A percentile compares a stretch with the other conserved stretches of the same genome.
These are phyloP conservation scores for Diabrotica balteata DNA, from an alignment of 2,888 invertebrate genomes.

Conservation along the genomic window DNA sequence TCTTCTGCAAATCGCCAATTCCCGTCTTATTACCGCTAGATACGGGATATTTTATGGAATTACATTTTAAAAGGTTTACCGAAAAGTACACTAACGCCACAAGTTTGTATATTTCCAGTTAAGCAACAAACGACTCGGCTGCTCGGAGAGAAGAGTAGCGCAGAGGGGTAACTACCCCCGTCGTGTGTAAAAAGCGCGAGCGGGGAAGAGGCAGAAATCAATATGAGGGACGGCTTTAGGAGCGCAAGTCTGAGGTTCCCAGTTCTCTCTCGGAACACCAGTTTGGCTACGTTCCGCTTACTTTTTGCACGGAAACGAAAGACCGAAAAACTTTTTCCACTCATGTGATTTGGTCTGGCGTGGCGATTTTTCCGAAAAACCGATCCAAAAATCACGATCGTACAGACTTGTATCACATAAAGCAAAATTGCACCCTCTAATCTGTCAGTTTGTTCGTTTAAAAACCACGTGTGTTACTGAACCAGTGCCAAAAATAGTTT, in stretches of 20 bases:
- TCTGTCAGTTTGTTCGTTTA: neutral
- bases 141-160: slow-evolving; percentile 3
- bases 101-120: slow-evolving; percentile 33
- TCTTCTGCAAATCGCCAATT: no score
- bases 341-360: slow-evolving; percentile 11
- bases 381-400: neutral
- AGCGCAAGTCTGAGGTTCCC: slow-evolving; percentile 63
- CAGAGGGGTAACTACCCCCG: slow-evolving; percentile 32
- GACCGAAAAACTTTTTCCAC: slow-evolving; percentile 6
- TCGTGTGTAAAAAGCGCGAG: slow-evolving; percentile 47
- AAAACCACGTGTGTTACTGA: slow-evolving; percentile 11
- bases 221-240: slow-evolving; percentile 59
- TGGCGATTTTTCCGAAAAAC: slow-evolving; percentile 13
- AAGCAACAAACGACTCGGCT: slow-evolving; percentile 46
- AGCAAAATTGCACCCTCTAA: neutral
- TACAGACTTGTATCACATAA: neutral
- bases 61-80: neutral
- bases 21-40: no score
- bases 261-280: slow-evolving; percentile 60
- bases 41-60: no score
- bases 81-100: slow-evolving; percentile 24
- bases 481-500: slow-evolving; percentile 27
- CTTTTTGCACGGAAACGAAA: slow-evolving; percentile 45
- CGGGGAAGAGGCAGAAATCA: slow-evolving; percentile 54
- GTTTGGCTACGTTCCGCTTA: slow-evolving; percentile 66